Evolutionary conservation across 2,797 vertebrate genomes (phyloP).

Genomic region (Alcedo atthis): DNA sequence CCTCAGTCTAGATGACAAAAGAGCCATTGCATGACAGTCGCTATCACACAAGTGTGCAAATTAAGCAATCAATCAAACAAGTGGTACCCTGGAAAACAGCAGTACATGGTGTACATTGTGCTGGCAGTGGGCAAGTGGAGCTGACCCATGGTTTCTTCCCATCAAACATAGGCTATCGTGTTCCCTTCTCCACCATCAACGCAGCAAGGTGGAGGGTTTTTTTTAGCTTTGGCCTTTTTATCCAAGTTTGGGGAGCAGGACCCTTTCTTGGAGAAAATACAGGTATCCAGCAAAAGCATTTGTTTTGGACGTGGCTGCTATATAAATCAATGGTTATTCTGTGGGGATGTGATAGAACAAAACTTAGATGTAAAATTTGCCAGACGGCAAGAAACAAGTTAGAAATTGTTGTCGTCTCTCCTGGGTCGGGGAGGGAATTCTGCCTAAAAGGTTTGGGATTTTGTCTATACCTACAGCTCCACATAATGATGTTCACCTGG

Average conservation of each 20-base stretch:
- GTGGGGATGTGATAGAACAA: neutral
- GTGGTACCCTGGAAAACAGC: neutral
- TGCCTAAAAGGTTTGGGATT: slow-evolving; percentile 25
- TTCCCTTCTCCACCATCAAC: neutral
- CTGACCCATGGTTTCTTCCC: neutral
- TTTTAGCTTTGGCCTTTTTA: neutral
- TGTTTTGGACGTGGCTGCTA: neutral
- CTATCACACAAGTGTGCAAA: neutral
- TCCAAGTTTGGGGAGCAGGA: neutral
- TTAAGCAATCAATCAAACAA: slow-evolving; percentile 35
- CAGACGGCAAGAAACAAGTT: slow-evolving; percentile 7
- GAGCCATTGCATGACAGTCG: neutral
- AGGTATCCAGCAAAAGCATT: slow-evolving; percentile 38
- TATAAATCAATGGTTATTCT: slow-evolving; percentile 46
- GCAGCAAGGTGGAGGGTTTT: neutral
- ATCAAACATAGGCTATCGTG: neutral
- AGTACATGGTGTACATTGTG: fast-evolving
- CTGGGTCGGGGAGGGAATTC: neutral
- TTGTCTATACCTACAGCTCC: neutral
- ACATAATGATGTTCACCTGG: neutral
- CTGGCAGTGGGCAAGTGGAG: neutral
- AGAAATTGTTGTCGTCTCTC: neutral
- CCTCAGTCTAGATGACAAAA: slow-evolving; percentile 18
- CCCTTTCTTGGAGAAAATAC: slow-evolving; percentile 32
- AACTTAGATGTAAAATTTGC: slow-evolving; percentile 40